Evolutionary conservation across 2,797 vertebrate species (phyloP), one percentile per base, ranked within the genome.

Genomic region (Rhyacichthys aspro): DNA sequence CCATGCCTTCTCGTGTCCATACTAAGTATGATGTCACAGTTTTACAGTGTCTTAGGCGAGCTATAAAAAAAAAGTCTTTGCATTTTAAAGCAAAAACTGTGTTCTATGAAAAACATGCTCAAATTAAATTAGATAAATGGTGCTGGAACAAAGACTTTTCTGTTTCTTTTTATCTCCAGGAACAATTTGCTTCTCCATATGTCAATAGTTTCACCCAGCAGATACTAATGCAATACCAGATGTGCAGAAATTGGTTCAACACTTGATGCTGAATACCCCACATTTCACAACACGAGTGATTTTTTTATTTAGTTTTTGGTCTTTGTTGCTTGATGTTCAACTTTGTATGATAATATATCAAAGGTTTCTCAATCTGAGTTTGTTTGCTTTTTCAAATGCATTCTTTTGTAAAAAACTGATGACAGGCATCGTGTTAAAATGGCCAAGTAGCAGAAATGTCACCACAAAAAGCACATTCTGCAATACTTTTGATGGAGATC

Each of bases 401-500:
- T 59, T 69, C 74, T 84, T 88, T 84, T 84, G 84, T 83, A 83
- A 75, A 86, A 63, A 78, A 72, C 78, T 59, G 78, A 85, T 81
- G 86, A 88, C 84, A 89, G 79, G 72, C 86, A 70, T 85, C 66
- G 48, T 78, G 83, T 87, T 83, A 79, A 87, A 85, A 84, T 76
- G 86, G 76, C 83, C 83, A 83, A 88, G 67, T 77, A 85, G 78
- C 80, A 79, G 77, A 88, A 81, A 84, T 86, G 82, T 84, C 86
- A 81, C 82, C 79, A 75, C 18, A 33, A 83, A 83, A 85, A 86
- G 76, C 77, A 41, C 63, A 81, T 83, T 86, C 70, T 78, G 77
- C 84, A 78, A 76, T 83, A 83, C 83, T 78, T 85, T 84, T 85
- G 81, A 89, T 79, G 80, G 78, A 86, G 72, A 82, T 70, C 59